These are phyloP conservation scores for Propsilocerus akamusi DNA, from an alignment of 1,140 invertebrate genomes.

Conservation along the genomic window DNA sequence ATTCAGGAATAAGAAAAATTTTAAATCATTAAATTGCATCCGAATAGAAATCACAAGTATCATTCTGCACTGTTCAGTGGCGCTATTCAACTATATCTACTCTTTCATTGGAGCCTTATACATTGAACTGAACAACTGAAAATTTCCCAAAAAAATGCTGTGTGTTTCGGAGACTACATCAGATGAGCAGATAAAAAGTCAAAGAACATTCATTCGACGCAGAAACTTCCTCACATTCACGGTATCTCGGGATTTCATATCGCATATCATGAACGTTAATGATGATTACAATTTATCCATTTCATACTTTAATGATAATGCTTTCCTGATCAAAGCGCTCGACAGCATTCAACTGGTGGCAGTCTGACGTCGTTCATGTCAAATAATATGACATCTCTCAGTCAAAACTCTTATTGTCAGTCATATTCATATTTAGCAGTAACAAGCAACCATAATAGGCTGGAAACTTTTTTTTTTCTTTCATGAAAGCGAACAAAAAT, in stretches of 20 bases:
- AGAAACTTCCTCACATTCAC: too few relatives aligned
- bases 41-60: too few relatives aligned
- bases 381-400: constrained; percentile 2
- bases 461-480: neutral
- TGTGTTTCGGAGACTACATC: too few relatives aligned
- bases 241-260: too few relatives aligned
- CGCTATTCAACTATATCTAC: neutral
- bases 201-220: too few relatives aligned
- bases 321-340: too few relatives aligned
- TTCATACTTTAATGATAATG: too few relatives aligned
- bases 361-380: neutral
- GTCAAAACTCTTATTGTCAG: constrained; percentile 4
- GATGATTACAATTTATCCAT: too few relatives aligned
- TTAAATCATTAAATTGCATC: too few relatives aligned
- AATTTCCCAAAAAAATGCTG: constrained; percentile 3
- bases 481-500: neutral
- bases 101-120: neutral
- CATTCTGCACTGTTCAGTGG: neutral
- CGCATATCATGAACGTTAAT: too few relatives aligned
- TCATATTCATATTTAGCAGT: neutral
- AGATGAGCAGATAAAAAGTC: too few relatives aligned
- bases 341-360: neutral
- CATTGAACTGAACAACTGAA: constrained; percentile 2
- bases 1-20: too few relatives aligned
- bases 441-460: neutral